These are phyloP conservation scores for Drosophila macrospina DNA, from an alignment of 2,888 invertebrate genomes.

Conservation along the genomic window DNA sequence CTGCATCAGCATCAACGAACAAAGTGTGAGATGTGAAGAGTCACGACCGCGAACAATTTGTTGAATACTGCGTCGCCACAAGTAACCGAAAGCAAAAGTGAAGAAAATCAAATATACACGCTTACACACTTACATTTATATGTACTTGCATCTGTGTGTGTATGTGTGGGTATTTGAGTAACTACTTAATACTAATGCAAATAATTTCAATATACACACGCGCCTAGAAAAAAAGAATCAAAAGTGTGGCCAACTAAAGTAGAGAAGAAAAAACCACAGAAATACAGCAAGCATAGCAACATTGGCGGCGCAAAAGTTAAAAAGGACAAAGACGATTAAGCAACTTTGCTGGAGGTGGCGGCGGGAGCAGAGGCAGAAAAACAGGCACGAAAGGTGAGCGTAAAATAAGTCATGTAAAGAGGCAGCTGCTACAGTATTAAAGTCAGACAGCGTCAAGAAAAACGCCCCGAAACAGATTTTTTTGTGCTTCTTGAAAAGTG, in stretches of 20 bases:
- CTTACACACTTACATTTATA: constrained; percentile 4
- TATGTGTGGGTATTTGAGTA: constrained; percentile 33
- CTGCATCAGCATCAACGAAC: constrained; percentile 32
- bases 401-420: constrained; percentile 78
- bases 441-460: constrained; percentile 33
- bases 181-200: constrained; percentile 60
- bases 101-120: constrained; percentile 44
- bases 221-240: constrained; percentile 31
- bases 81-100: constrained; percentile 68
- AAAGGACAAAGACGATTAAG: constrained; percentile 79
- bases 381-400: constrained; percentile 69
- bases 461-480: constrained; percentile 75
- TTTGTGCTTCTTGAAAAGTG: constrained; percentile 68
- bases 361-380: constrained; percentile 8
- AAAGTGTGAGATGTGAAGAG: constrained; percentile 32
- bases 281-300: constrained; percentile 50
- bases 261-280: constrained; percentile 53
- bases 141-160: background rate
- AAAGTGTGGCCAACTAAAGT: constrained; percentile 58
- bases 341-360: constrained; percentile 54
- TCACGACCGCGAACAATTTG: constrained; percentile 72
- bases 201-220: constrained; percentile 58
- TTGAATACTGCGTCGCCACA: constrained; percentile 65
- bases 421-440: constrained; percentile 21
- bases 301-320: constrained; percentile 80